Evolutionary conservation across 2,888 invertebrate genomes (phyloP).

Genomic region (Orthonychiurus folsomi): DNA sequence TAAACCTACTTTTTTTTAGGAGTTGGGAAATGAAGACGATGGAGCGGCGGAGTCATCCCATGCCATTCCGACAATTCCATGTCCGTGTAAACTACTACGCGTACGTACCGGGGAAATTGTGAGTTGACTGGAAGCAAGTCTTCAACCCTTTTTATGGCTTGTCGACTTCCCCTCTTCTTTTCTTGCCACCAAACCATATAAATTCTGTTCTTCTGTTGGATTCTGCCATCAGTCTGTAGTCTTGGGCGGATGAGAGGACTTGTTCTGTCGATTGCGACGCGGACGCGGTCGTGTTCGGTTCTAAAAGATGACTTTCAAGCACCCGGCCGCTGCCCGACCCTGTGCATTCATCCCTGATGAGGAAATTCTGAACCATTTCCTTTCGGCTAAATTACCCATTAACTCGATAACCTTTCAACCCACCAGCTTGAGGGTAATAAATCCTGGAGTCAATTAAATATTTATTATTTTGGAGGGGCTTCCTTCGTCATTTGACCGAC

Average conservation of each 20-base stretch:
- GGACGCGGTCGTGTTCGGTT: not conserved
- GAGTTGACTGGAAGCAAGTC: not conserved
- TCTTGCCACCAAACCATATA: not conserved
- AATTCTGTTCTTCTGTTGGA: not conserved
- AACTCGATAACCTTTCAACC: not conserved
- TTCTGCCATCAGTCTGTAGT: not conserved
- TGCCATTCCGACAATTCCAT: not conserved
- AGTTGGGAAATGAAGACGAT: conserved; percentile 1
- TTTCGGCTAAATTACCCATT: not conserved
- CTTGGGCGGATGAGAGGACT: too few relatives aligned
- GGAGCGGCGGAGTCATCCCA: not conserved
- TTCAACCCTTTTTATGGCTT: not conserved
- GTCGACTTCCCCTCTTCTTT: too few relatives aligned
- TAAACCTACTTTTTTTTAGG: conserved; percentile 19
- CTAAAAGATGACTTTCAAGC: too few relatives aligned
- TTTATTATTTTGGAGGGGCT: too few relatives aligned
- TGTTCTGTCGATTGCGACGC: too few relatives aligned
- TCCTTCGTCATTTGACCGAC: too few relatives aligned
- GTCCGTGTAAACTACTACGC: not conserved
- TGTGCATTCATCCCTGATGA: not conserved
- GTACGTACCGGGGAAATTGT: too few relatives aligned
- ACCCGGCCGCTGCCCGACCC: too few relatives aligned
- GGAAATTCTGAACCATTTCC: not conserved
- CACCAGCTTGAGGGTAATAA: too few relatives aligned
- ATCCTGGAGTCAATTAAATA: too few relatives aligned